Evolutionary conservation across 2,888 invertebrate species (phyloP), one percentile per base, ranked within the genome.

Genomic region (Drosophila neotestacea): DNA sequence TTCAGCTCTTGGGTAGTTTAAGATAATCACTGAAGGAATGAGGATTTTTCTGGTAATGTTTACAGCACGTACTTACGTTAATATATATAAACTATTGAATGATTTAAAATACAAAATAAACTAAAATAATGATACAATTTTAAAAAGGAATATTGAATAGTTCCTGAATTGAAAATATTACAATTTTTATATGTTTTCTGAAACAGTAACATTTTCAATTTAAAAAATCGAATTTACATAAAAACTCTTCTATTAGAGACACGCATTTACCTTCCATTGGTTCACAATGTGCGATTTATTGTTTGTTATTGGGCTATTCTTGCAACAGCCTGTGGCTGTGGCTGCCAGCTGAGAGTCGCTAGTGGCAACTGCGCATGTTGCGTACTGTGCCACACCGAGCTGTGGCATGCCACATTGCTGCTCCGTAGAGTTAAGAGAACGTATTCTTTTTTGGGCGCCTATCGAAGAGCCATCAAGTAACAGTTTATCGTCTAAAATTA

Each of bases 351-450:
- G 78, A 78, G 78, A 78, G 78, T 54, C 62, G 71, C 66, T 42
- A 10, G 66, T 48, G 66, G 58, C 63, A 60, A 79, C 81, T 84
- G 84, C 84, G 84, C 84, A 84, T 84, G 84, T 71, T 77, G 84
- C 65, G 60, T 50, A 13, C 44, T 32, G 56, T 30, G 55, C 13
- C 30, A 55, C 32, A 16, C 32, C 22, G 16, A n/a, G 4, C 32
- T 9, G 7, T 11, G 28, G 38, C 11, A 39, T 39, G 52, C 52
- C 52, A 52, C 52, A 52, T 16, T 16, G 54, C 16, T 16, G 54
- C 16, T n/a, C 32, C 39, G 11, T 38, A 61, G 58, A 64, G 65
- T 48, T 66, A 73, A 77, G 77, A 77, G 70, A 67, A 52, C 44
- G 42, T 50, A 10, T 54, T n/a, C 51, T 48, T 72, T 62, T 56